phyloP scores from a whole-genome alignment of 2,888 invertebrate genomes.

The Parasteatoda lunata region DNA sequence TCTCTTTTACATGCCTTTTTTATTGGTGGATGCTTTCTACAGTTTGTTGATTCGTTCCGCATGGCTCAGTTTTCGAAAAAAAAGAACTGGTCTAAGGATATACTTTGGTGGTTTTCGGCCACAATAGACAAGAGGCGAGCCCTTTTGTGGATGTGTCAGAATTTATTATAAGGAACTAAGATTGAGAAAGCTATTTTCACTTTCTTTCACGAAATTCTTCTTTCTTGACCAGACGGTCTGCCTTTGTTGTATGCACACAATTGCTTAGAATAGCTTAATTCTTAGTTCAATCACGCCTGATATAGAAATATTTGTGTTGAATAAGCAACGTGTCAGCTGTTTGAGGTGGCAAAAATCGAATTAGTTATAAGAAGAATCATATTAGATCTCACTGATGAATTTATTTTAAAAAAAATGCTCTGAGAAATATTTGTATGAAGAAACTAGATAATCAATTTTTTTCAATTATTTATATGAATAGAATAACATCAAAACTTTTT shows the following conservation, averaged over 20 bases:
- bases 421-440: too few relatives aligned
- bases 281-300: too few relatives aligned
- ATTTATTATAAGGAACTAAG: conserved; percentile 29
- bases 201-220: not conserved
- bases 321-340: not conserved
- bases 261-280: too few relatives aligned
- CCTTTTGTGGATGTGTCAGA: conserved; percentile 32
- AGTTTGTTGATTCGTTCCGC: conserved; percentile 61
- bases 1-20: conserved; percentile 35
- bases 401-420: too few relatives aligned
- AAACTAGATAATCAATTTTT: too few relatives aligned
- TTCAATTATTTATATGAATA: too few relatives aligned
- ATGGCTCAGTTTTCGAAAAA: conserved; percentile 18
- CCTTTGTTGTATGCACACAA: not conserved
- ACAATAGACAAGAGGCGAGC: conserved; percentile 32
- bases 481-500: too few relatives aligned
- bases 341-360: conserved; percentile 1
- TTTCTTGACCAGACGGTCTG: not conserved
- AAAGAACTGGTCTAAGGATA: conserved; percentile 36
- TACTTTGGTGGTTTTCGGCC: conserved; percentile 20
- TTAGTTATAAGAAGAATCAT: not conserved
- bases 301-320: not conserved
- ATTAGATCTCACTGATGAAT: too few relatives aligned
- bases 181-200: not conserved
- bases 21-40: conserved; percentile 45